Percentiles rank a stretch among this genome's conserved stretches.
Conservation (phyloP, 1,140 invertebrate species). For the Ips nitidus region DNA sequence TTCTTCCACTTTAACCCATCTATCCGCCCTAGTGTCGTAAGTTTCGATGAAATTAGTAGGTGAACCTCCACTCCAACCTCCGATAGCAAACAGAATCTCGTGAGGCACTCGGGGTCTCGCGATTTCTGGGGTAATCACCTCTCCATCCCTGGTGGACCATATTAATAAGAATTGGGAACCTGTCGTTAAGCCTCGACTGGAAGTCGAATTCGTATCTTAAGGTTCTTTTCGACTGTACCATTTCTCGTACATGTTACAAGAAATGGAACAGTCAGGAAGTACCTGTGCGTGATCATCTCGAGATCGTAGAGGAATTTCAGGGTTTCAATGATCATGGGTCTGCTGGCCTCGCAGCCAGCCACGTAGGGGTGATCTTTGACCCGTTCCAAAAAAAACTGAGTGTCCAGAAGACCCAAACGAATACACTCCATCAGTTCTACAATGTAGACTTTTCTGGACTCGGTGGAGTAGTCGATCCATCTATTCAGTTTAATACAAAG, state of each 20-base stretch:
- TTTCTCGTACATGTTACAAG: not conserved
- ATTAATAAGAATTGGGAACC: conserved; percentile 36
- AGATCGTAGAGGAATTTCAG: conserved; percentile 74
- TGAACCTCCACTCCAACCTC: conserved; percentile 73
- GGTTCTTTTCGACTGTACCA: conserved; percentile 1
- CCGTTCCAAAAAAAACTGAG: conserved; percentile 73
- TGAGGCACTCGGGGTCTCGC: conserved; percentile 68
- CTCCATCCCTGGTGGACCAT: conserved; percentile 54
- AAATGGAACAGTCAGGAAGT: conserved; percentile 8
- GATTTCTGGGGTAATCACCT: conserved; percentile 64
- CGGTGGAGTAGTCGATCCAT: conserved; percentile 61
- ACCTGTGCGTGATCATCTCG: conserved; percentile 64
- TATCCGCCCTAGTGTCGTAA: conserved; percentile 75
- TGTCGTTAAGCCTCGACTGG: conserved; percentile 17
- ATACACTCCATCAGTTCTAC: conserved; percentile 72
- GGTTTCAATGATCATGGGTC: conserved; percentile 73
- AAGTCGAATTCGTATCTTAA: conserved; percentile 18
- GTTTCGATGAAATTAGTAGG: conserved; percentile 75
- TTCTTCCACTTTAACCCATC: conserved; percentile 68
- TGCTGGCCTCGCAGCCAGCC: conserved; percentile 62
- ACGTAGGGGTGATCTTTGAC: conserved; percentile 69
- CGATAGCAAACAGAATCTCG: conserved; percentile 71
- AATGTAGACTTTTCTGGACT: conserved; percentile 48
- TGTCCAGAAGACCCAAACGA: conserved; percentile 81
- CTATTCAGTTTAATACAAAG: not conserved